Evolutionary conservation across 2,797 vertebrate genomes (phyloP), one percentile per base, ranked within the genome.

Genomic region (Notamacropus eugenii): DNA sequence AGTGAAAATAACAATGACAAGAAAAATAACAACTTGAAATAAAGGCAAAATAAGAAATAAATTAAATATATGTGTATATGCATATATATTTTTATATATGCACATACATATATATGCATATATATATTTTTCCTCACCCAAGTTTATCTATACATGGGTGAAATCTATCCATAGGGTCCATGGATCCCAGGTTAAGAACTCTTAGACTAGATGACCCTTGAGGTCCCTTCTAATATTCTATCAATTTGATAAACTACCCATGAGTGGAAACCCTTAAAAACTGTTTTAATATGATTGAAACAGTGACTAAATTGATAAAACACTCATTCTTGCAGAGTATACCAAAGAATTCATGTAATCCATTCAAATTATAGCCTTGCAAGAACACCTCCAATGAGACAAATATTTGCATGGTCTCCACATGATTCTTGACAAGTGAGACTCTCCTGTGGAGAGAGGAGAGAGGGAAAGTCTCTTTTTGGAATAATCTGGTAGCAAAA

Each of bases 181-280:
- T 13, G 59, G 59, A 58, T 58, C 57, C 57, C 57, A 58, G 57
- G 28, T 58, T 58, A 58, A 58, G 57, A 62, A 34, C 31, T 2
- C 94, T n/a, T 91, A 91, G 96, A 96, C 95, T 92, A 96, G 97
- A 97, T 27, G 46, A 14, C 12, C 55, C 62, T 97, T 91, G 93
- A 93, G 93, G 5, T 95, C 6, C 13, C 91, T 94, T 90, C 74
- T 92, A 57, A 50, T 40, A 93, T 74, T 40, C 91, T 87, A 46
- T 92, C 87, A 96, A 93, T 96, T 31, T 94, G 94, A 93, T 56
- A 96, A 92, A 74, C 82, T n/a, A 56, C 54, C 27, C 92, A 46
- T 54, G 58, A 87, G 28, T 93, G 57, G 92, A 95, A 96, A 91
- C 82, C 95, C 91, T 95, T 92, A 74, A 92, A 67, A 93, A 87